Evolutionary conservation across 2,888 invertebrate genomes (phyloP), one percentile per base, ranked within the genome.

Genomic region (Harpalus rufipes): DNA sequence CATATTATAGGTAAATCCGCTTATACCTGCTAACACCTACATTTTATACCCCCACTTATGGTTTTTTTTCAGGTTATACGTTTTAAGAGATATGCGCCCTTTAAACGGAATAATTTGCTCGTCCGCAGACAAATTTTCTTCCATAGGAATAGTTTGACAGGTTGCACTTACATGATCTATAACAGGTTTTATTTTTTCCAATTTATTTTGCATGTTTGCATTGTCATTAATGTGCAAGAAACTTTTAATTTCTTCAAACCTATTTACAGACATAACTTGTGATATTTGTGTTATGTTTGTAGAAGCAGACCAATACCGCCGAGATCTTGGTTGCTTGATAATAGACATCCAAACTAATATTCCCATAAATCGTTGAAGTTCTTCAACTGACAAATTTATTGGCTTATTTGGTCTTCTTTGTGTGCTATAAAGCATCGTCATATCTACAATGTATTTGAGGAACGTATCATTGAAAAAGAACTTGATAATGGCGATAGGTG

Each of bases 31-130:
- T 21, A 88, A 85, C 84, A 89, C 87, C 82, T 86, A 88, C 44
- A 87, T 78, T 85, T 88, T 88, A 74, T 86, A 88, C n/a, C 88
- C 88, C 87, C 87, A 88, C 86, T 89, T 89, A 83, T 88, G 87
- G 3, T 88, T 88, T 78, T 89, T 89, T 39, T 87, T 86, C n/a
- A 87, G 87, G 32, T 87, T 86, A 84, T 88, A 88, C 32, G 87
- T 88, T 85, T 88, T 88, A 44, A 89, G 41, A 32, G 81, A 61
- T 61, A 72, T 84, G 81, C 85, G 39, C 16, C 85, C 86, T 78
- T 86, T 86, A 56, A 86, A 86, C 8, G 84, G 86, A 63, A 86
- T 87, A 44, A 86, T 85, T 58, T 86, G 86, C 18, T 86, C 86
- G 41, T 86, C 85, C 51, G 74, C 81, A 51, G 85, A 85, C 5